Percentiles rank a stretch among this genome's conserved stretches.
Evolutionary conservation across 2,888 invertebrate species (phyloP).

Genomic region (Dryadula phaetusa): DNA sequence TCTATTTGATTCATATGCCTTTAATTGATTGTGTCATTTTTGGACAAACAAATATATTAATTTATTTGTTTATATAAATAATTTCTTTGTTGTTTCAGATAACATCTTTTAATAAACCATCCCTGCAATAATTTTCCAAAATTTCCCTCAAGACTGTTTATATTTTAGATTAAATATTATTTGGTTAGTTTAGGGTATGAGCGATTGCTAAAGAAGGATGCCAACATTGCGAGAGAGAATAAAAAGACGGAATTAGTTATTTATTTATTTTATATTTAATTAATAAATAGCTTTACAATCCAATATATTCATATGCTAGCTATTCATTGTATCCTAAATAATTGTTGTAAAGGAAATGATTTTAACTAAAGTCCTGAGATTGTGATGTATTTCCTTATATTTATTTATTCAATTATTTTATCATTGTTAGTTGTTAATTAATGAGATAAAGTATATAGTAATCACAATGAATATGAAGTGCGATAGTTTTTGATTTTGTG

Average conservation of each 20-base stretch:
- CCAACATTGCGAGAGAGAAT: constrained; percentile 79
- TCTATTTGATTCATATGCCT: no score
- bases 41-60: no score
- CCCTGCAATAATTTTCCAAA: constrained; percentile 78
- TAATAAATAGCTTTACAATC: constrained; percentile 62
- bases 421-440: constrained; percentile 44
- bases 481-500: constrained; percentile 42
- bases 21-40: no score
- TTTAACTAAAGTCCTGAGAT: constrained; percentile 42
- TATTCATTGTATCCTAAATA: constrained; percentile 48
- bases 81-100: constrained; percentile 73
- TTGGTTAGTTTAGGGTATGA: constrained; percentile 61
- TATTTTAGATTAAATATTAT: constrained; percentile 64
- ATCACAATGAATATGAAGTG: constrained; percentile 50
- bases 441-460: constrained; percentile 44
- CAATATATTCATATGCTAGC: constrained; percentile 57
- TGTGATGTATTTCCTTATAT: constrained; percentile 45
- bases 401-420: constrained; percentile 47
- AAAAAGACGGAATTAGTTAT: constrained; percentile 81
- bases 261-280: constrained; percentile 66
- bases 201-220: constrained; percentile 64
- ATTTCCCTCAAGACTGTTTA: constrained; percentile 81
- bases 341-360: constrained; percentile 45
- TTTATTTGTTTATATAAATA: not conserved
- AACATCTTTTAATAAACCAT: constrained; percentile 64